Percentiles rank a stretch among this genome's conserved stretches.
phyloP scores from a whole-genome alignment of 2,888 invertebrate species.

The Zonitis immaculata region DNA sequence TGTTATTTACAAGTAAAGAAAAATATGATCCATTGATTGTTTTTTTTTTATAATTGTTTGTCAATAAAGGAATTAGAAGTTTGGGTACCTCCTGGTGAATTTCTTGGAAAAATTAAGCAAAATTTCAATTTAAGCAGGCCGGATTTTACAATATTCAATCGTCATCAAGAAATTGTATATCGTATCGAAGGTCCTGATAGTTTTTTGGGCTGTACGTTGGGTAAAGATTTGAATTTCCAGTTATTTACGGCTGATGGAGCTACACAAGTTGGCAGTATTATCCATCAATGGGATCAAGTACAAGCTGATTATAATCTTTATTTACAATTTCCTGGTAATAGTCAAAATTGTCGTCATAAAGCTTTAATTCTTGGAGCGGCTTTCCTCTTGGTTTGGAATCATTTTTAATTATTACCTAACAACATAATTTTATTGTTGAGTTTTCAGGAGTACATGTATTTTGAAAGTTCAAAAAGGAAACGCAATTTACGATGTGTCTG shows the following conservation, averaged over 20 bases:
- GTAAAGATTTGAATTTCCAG: slow-evolving; percentile 60
- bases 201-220: slow-evolving; percentile 54
- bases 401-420: neutral
- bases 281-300: slow-evolving; percentile 67
- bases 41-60: slow-evolving; percentile 5
- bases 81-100: slow-evolving; percentile 65
- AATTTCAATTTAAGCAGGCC: slow-evolving; percentile 63
- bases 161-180: slow-evolving; percentile 58
- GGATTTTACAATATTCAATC: slow-evolving; percentile 65
- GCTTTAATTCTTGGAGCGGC: slow-evolving; percentile 75
- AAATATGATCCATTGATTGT: neutral
- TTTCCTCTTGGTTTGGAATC: slow-evolving; percentile 69
- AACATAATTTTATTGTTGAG: slow-evolving; percentile 3
- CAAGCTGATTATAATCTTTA: slow-evolving; percentile 69
- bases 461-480: slow-evolving; percentile 52
- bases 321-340: slow-evolving; percentile 66
- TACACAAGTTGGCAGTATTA: slow-evolving; percentile 62
- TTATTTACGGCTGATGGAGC: slow-evolving; percentile 57
- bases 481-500: slow-evolving; percentile 32
- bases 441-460: slow-evolving; percentile 65
- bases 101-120: slow-evolving; percentile 66
- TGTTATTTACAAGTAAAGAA: slow-evolving; percentile 62
- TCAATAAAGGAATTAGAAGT: slow-evolving; percentile 61
- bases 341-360: slow-evolving; percentile 70
- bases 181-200: slow-evolving; percentile 68